Evolutionary conservation across 1,140 invertebrate species (phyloP).

Genomic region (Watersipora subatra): DNA sequence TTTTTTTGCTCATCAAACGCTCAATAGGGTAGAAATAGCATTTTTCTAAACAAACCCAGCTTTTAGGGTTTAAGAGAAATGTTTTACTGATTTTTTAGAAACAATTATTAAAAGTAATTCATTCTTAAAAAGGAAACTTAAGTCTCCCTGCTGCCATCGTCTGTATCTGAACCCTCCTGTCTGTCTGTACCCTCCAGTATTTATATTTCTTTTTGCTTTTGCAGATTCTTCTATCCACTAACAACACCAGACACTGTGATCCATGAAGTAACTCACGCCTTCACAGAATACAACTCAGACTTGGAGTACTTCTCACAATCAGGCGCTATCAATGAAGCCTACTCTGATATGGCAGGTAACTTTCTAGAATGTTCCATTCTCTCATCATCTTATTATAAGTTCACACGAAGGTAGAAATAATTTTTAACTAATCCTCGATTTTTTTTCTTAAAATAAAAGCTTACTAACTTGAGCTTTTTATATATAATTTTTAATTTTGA

Average conservation of each 20-base stretch:
- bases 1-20: too few relatives aligned
- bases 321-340: constrained; percentile 19
- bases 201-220: not conserved
- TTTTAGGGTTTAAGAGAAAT: not conserved
- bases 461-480: too few relatives aligned
- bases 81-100: not conserved
- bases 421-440: too few relatives aligned
- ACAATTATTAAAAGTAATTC: not conserved
- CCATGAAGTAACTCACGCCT: constrained; percentile 19
- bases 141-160: not conserved
- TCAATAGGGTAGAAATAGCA: too few relatives aligned
- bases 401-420: too few relatives aligned
- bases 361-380: too few relatives aligned
- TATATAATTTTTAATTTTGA: too few relatives aligned
- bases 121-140: not conserved
- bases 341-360: constrained; percentile 18
- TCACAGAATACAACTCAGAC: constrained; percentile 15
- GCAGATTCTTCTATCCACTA: constrained; percentile 13
- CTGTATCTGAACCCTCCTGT: not conserved
- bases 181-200: too few relatives aligned
- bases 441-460: too few relatives aligned
- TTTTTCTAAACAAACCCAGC: too few relatives aligned
- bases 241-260: constrained; percentile 12
- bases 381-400: too few relatives aligned
- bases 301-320: constrained; percentile 16